Evolutionary conservation across 2,888 invertebrate species (phyloP).

Genomic region (Synanthedon myopaeformis): DNA sequence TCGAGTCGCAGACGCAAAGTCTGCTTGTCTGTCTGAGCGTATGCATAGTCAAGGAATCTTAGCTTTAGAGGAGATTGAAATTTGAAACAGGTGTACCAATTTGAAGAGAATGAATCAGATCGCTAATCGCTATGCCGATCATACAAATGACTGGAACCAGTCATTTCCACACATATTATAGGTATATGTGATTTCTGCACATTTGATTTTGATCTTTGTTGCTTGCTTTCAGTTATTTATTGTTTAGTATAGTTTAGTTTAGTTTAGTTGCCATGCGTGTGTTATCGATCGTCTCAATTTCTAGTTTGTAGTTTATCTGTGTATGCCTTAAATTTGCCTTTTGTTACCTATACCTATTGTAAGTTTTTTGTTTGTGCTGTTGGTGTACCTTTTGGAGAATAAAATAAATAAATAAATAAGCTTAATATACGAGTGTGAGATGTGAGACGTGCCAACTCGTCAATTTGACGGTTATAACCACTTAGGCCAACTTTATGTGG

Average conservation of each 20-base stretch:
- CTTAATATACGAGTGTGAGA: not conserved
- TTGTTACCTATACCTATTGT: too few relatives aligned
- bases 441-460: slow-evolving; percentile 24
- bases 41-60: not conserved
- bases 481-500: slow-evolving; percentile 27
- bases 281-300: too few relatives aligned
- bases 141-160: slow-evolving; percentile 39
- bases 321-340: too few relatives aligned
- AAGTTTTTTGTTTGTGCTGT: too few relatives aligned
- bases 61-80: not conserved
- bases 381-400: too few relatives aligned
- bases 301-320: too few relatives aligned
- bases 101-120: slow-evolving; percentile 25
- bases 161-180: slow-evolving; percentile 36
- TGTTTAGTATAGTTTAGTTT: too few relatives aligned
- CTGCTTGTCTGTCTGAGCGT: slow-evolving; percentile 11
- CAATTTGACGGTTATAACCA: slow-evolving; percentile 44
- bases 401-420: too few relatives aligned
- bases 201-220: too few relatives aligned
- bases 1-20: slow-evolving; percentile 32
- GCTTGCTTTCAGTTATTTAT: too few relatives aligned
- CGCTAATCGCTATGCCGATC: slow-evolving; percentile 14
- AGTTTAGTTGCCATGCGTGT: too few relatives aligned
- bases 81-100: not conserved
- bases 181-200: too few relatives aligned